Evolutionary conservation across 2,888 invertebrate genomes (phyloP), one percentile per base, ranked within the genome.

Genomic region (Bugulina stolonifera): DNA sequence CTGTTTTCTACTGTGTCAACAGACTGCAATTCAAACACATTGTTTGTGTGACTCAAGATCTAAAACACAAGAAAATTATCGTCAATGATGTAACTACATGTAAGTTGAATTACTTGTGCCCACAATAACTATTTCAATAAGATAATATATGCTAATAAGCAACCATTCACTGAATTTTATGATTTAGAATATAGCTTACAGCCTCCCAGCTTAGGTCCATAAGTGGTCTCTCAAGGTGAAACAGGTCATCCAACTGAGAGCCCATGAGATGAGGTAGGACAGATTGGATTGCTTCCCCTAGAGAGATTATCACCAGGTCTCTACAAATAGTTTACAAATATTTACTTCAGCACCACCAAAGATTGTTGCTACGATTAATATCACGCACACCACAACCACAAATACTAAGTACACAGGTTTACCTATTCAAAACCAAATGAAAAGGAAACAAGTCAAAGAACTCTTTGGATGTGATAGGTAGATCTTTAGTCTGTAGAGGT

Each of bases 361-460:
- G n/a, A n/a, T n/a, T n/a, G n/a, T n/a, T n/a, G n/a, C n/a, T n/a
- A n/a, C n/a, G n/a, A n/a, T n/a, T n/a, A n/a, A n/a, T n/a, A n/a
- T n/a, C n/a, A n/a, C n/a, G n/a, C n/a, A n/a, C n/a, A n/a, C n/a
- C n/a, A n/a, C n/a, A n/a, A n/a, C n/a, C n/a, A n/a, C n/a, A n/a
- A n/a, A n/a, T n/a, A n/a, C n/a, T n/a, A 43, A 10, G 43, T 43
- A 43, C 43, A 43, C 10, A 43, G 43, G 43, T 18, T 64, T 64
- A 54, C 29, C 81, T 93, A 91, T 93, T 93, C 85, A 97, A 97
- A 57, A 96, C 94, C 77, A 98, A 92, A 86, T 95, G 94, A 87
- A 98, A 98, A 0, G 98, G 97, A 84, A 98, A 98, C 81, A 97
- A 93, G 84, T 97, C 95, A 80, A 97, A 95, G 69, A 97, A 87